These are phyloP conservation scores for Elephantulus edwardii DNA, from an alignment of 2,113 vertebrate species.

Conservation along the genomic window DNA sequence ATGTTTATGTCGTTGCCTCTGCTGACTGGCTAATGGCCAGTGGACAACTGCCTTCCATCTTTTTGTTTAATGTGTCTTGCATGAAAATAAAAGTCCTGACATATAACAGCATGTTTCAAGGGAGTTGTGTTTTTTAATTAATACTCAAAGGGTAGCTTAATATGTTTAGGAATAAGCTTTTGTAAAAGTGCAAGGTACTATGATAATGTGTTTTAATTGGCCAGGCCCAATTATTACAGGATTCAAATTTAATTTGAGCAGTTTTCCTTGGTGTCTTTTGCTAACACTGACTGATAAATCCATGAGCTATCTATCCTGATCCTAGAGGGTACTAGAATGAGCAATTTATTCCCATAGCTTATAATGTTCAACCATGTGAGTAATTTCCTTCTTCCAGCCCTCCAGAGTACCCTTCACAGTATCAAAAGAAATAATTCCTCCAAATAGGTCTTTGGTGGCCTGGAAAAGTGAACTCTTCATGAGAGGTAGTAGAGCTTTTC, in stretches of 20 bases:
- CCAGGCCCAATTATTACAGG: constrained; percentile 3
- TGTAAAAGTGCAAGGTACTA: constrained; percentile 15
- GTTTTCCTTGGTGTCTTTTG: background rate
- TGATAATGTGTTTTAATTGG: constrained; percentile 19
- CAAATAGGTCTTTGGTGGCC: background rate
- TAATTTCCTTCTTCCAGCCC: background rate
- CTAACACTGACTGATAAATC: background rate
- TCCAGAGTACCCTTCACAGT: background rate
- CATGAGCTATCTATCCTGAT: background rate
- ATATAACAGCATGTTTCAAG: background rate
- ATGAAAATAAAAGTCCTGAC: background rate
- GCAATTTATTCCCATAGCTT: background rate
- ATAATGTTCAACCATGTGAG: background rate
- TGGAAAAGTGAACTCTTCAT: background rate
- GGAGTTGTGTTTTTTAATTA: constrained; percentile 39
- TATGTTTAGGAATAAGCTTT: constrained; percentile 34
- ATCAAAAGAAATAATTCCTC: constrained; percentile 23
- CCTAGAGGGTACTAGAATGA: background rate
- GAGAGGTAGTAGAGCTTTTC: background rate
- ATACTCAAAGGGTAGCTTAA: background rate
- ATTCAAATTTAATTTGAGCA: constrained; percentile 10
- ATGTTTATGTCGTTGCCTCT: background rate
- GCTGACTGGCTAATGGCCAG: background rate
- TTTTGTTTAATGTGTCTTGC: background rate
- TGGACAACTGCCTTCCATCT: background rate